Conservation (phyloP, 30 jellyfish, hydroid and myxozoan species). For the Aurelia coerulea region DNA sequence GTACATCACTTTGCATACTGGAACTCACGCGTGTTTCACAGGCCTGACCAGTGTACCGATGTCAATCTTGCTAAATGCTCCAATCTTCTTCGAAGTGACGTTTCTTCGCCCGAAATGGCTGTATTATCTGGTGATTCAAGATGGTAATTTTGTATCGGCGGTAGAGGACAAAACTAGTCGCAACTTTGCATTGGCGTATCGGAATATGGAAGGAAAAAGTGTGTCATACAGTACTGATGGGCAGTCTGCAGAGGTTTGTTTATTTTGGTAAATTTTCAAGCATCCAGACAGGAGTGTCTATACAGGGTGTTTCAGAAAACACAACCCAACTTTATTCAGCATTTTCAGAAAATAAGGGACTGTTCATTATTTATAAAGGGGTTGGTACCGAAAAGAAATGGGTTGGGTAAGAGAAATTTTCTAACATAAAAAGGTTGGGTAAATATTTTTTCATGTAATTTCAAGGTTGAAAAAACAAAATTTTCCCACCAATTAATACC, state of each 20-base stretch:
- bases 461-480: too few species aligned
- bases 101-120: slow-evolving; percentile 45
- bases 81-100: slow-evolving; percentile 26
- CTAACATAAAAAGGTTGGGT: too few species aligned
- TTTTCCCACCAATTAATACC: too few species aligned
- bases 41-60: slow-evolving; percentile 22
- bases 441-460: too few species aligned
- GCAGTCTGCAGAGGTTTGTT: slow-evolving; percentile 54
- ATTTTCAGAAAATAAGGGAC: too few species aligned
- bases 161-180: not conserved
- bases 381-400: too few species aligned
- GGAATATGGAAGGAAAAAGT: slow-evolving; percentile 2
- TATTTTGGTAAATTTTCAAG: not conserved
- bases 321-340: too few species aligned
- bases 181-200: slow-evolving; percentile 15
- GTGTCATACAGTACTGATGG: slow-evolving; percentile 18
- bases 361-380: too few species aligned
- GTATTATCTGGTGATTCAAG: slow-evolving; percentile 10
- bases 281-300: too few species aligned
- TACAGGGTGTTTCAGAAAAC: too few species aligned
- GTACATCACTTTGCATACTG: not conserved
- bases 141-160: not conserved
- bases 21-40: not conserved
- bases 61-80: slow-evolving; percentile 5
- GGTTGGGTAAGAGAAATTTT: too few species aligned